Conservation (phyloP, 2,797 vertebrate genomes). For the Perodicticus potto region DNA sequence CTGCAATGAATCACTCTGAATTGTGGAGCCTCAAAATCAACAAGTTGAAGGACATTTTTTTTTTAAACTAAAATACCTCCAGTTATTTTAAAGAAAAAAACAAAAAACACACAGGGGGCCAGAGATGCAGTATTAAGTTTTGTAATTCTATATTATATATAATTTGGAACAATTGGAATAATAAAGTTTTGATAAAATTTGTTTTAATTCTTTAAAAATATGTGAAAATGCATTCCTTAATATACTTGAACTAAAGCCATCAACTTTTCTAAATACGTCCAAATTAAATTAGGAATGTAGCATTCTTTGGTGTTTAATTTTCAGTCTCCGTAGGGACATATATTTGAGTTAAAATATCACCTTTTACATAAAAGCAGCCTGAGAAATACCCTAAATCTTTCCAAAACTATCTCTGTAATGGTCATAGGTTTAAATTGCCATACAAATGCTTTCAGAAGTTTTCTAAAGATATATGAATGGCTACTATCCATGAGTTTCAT, state of each 20-base stretch:
- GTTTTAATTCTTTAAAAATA: slow-evolving; percentile 43
- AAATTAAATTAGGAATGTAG: slow-evolving; percentile 50
- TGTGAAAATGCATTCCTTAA: neutral
- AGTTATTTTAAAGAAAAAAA: slow-evolving; percentile 64
- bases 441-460: neutral
- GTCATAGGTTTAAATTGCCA: neutral
- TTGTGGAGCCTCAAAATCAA: slow-evolving; percentile 82
- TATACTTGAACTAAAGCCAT: neutral
- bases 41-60: slow-evolving; percentile 81
- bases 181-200: slow-evolving; percentile 13
- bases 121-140: slow-evolving; percentile 3
- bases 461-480: neutral
- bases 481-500: neutral
- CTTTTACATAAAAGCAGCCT: slow-evolving; percentile 33
- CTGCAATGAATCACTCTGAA: slow-evolving; percentile 84
- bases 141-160: slow-evolving; percentile 1
- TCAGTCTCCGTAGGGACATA: neutral
- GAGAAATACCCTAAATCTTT: neutral
- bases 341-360: slow-evolving; percentile 14
- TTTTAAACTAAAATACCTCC: slow-evolving; percentile 64
- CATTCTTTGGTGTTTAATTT: slow-evolving; percentile 32
- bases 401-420: neutral
- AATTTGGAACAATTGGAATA: neutral
- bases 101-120: neutral
- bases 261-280: neutral